phyloP scores from a whole-genome alignment of 2,797 vertebrate genomes.

The Chiroxiphia lanceolata region DNA sequence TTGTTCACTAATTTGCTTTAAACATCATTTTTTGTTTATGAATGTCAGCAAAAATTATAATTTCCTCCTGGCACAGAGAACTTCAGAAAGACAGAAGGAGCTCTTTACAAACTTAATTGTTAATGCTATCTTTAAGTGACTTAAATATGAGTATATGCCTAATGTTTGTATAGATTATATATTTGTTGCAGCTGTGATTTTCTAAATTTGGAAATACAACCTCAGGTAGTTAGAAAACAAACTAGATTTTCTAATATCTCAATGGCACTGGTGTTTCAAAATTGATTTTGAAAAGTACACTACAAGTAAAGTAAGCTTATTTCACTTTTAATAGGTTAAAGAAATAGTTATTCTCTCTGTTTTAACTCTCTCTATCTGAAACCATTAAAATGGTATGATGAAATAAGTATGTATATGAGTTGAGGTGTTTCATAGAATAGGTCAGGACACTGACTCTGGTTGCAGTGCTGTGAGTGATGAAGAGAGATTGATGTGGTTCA shows the following conservation, averaged over 20 bases:
- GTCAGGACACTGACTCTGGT: neutral
- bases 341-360: neutral
- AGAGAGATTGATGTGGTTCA: neutral
- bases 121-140: neutral
- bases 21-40: neutral
- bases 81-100: neutral
- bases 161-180: neutral
- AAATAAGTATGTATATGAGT: neutral
- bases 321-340: neutral
- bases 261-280: neutral
- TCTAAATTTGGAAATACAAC: neutral
- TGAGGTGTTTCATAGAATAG: neutral
- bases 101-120: neutral
- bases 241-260: neutral
- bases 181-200: neutral
- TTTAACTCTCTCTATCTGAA: neutral
- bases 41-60: neutral
- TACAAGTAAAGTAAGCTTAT: neutral
- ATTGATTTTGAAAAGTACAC: neutral
- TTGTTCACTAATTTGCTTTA: neutral
- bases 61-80: neutral
- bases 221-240: neutral
- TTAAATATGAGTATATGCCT: neutral
- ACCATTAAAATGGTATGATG: neutral
- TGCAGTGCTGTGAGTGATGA: neutral